These are phyloP conservation scores for Gadopsis bispinosus DNA, from an alignment of 2,797 vertebrate genomes.

Conservation along the genomic window DNA sequence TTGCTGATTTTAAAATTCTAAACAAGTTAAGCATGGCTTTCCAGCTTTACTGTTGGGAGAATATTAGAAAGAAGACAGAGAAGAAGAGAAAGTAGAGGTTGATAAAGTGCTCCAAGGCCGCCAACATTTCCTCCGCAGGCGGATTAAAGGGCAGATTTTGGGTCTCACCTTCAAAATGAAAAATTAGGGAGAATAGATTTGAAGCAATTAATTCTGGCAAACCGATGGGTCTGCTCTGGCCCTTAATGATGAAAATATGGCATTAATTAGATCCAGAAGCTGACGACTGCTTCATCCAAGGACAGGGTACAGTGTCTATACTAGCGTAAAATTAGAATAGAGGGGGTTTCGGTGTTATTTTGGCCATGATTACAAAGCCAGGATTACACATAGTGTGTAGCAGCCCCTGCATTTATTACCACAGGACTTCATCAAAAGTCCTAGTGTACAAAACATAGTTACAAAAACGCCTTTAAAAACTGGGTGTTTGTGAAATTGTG, in stretches of 20 bases:
- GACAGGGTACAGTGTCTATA: slow-evolving; percentile 22
- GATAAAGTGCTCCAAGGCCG: not conserved
- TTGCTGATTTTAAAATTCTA: slow-evolving; percentile 25
- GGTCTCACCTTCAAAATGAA: slow-evolving; percentile 11
- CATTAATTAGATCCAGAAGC: not conserved
- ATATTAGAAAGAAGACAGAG: not conserved
- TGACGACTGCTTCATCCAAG: slow-evolving; percentile 1
- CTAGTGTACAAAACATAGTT: not conserved
- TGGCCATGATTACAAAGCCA: slow-evolving; percentile 44
- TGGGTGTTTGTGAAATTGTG: not conserved
- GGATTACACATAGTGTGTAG: not conserved
- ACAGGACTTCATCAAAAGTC: not conserved
- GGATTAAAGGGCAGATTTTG: slow-evolving; percentile 2
- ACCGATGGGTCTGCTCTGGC: not conserved
- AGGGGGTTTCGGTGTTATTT: slow-evolving; percentile 42
- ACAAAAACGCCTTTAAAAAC: not conserved
- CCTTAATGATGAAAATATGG: slow-evolving; percentile 16
- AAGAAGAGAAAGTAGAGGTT: not conserved
- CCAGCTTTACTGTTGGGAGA: not conserved
- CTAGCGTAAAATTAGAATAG: slow-evolving; percentile 31
- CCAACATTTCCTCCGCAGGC: no score
- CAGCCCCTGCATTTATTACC: slow-evolving; percentile 6
- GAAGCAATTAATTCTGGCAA: slow-evolving; percentile 7
- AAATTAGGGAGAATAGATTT: slow-evolving; percentile 10
- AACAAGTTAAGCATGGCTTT: not conserved